A percentile compares a stretch with the other conserved stretches of the same genome.
phyloP scores from a whole-genome alignment of 92 coral and sea anemone species.

The Meandrina meandrites region DNA sequence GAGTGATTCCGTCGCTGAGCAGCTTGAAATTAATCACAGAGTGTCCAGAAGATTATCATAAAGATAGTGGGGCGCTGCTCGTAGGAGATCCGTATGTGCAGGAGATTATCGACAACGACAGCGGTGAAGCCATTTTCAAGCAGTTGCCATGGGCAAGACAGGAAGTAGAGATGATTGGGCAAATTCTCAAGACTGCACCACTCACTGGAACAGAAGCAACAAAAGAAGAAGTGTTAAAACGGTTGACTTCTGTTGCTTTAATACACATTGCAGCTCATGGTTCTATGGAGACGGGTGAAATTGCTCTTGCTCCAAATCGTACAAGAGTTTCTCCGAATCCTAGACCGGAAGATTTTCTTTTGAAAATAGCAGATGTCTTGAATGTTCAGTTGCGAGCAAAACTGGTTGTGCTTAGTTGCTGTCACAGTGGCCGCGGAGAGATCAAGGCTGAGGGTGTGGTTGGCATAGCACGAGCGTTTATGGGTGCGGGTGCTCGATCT shows the following conservation, averaged over 20 bases:
- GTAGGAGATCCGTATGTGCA: neutral
- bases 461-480: neutral
- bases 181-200: neutral
- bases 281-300: neutral
- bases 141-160: neutral
- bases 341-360: neutral
- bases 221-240: neutral
- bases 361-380: neutral
- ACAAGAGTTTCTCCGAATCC: neutral
- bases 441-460: constrained; percentile 9
- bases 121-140: neutral
- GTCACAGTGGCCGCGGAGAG: neutral
- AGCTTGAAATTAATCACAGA: neutral
- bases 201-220: neutral
- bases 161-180: constrained; percentile 5
- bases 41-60: neutral
- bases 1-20: neutral
- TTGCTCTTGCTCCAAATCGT: neutral
- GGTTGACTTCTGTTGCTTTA: neutral
- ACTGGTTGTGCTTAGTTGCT: neutral
- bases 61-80: neutral
- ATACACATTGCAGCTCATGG: constrained; percentile 9
- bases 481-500: neutral
- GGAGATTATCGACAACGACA: neutral
- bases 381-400: neutral